Conservation (phyloP, 1,140 invertebrate species). For the Pararge aegeria region DNA sequence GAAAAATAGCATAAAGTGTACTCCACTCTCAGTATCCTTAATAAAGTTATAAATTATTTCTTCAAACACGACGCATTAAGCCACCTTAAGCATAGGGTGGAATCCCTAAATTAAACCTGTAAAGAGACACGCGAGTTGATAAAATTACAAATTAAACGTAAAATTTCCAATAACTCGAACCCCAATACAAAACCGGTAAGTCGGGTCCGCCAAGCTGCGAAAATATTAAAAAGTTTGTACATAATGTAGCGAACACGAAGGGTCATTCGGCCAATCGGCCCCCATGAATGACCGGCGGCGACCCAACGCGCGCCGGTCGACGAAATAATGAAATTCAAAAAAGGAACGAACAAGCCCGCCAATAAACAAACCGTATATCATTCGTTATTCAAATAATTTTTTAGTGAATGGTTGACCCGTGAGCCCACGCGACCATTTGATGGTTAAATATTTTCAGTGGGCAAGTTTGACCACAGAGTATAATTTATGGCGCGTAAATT, state of each 20-base stretch:
- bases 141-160: slow-evolving; percentile 74
- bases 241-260: slow-evolving; percentile 66
- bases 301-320: slow-evolving; percentile 65
- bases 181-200: slow-evolving; percentile 47
- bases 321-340: slow-evolving; percentile 68
- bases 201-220: slow-evolving; percentile 56
- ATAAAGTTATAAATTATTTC: not conserved
- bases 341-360: slow-evolving; percentile 66
- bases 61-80: not conserved
- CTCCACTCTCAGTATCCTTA: not conserved
- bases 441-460: slow-evolving; percentile 73
- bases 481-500: slow-evolving; percentile 68
- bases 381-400: slow-evolving; percentile 76
- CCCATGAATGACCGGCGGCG: slow-evolving; percentile 56
- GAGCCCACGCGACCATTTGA: slow-evolving; percentile 72
- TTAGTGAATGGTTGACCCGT: slow-evolving; percentile 72
- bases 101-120: slow-evolving; percentile 35
- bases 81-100: too few relatives aligned
- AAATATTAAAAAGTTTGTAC: slow-evolving; percentile 70
- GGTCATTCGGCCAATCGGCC: slow-evolving; percentile 55
- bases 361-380: slow-evolving; percentile 79
- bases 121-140: slow-evolving; percentile 36
- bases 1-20: too few relatives aligned
- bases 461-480: slow-evolving; percentile 44
- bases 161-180: slow-evolving; percentile 64